Base-by-base conservation (phyloP, 1,140 invertebrate genomes). In the Metaphire vulgaris region DNA sequence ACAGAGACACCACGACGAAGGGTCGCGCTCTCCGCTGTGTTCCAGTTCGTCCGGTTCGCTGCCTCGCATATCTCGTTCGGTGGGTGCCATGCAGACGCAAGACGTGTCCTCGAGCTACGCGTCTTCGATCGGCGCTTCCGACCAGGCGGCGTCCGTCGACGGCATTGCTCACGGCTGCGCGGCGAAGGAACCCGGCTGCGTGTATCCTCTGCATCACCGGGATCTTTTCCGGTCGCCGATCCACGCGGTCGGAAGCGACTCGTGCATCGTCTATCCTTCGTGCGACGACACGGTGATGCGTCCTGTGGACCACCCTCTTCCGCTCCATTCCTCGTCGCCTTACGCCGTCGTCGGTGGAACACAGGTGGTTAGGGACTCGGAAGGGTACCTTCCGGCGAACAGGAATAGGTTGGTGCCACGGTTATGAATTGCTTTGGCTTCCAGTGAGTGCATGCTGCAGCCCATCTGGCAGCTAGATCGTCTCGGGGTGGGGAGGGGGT, bases 1-100 rank as follows among this genome's bases (percentile, higher is more conserved):
- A 33, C 83, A 88, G 87, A 82, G 85, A 79, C 74, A 69, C 16
- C 75, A 82, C 26, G 80, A 81, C 69, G 75, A 70, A 30, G 68
- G 70, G 65, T 56, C 41, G 41, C 41, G 21, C 6, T 56, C 41
- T 56, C 41, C 41, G 6, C 41, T 56, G 41, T 21, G 41, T 21
- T 56, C 41, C 41, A 56, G 41, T 56, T 56, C 41, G 6, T 56
- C 41, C 21, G 41, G 41, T 56, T 56, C 41, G 6, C 41, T 56
- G 41, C 41, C 41, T 56, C 41, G 21, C 41, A 56, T 56, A 56
- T 56, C 41, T 6, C 41, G 41, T 12, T 56, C 41, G 21, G 21
- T 21, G 41, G 41, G 41, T 6, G 41, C 41, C 21, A 21, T 56
- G 6, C 41, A 56, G 21, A 6, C 6, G 41, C 6, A 56, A 12